Percentiles rank a stretch among this genome's conserved stretches.
phyloP scores from a whole-genome alignment of 1,140 invertebrate genomes.

The Antheraea mylitta region DNA sequence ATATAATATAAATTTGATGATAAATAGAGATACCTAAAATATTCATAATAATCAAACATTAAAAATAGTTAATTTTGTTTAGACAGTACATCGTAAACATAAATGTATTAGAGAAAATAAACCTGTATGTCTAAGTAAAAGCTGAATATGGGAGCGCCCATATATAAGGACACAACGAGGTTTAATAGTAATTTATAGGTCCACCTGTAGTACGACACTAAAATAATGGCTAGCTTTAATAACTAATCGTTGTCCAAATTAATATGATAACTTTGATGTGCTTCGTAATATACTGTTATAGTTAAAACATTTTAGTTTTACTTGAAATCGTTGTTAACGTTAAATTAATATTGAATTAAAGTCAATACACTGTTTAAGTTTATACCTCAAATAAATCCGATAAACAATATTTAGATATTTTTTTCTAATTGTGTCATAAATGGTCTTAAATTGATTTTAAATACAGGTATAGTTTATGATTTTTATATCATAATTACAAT shows the following conservation, averaged over 20 bases:
- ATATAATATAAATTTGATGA: too few relatives aligned
- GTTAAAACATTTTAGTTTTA: neutral
- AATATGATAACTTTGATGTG: conserved; percentile 37
- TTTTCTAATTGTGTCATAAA: too few relatives aligned
- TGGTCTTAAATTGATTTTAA: too few relatives aligned
- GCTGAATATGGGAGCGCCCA: conserved; percentile 20
- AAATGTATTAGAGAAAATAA: neutral
- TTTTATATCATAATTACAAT: too few relatives aligned
- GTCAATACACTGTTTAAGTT: too few relatives aligned
- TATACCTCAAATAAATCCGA: too few relatives aligned
- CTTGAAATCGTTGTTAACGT: too few relatives aligned
- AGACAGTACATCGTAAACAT: neutral
- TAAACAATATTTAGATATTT: too few relatives aligned
- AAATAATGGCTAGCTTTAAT: conserved; percentile 22
- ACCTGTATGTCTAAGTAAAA: neutral
- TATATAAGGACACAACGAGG: conserved; percentile 17
- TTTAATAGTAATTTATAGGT: conserved; percentile 26
- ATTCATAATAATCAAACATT: too few relatives aligned
- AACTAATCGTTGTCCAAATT: conserved; percentile 34
- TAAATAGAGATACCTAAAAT: too few relatives aligned
- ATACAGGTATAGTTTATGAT: too few relatives aligned
- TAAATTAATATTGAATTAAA: too few relatives aligned
- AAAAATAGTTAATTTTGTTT: neutral
- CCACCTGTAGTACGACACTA: conserved; percentile 24
- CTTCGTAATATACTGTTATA: conserved; percentile 4